Conservation (phyloP, 2,888 invertebrate species). For the Malthinus seriepunctatus region DNA sequence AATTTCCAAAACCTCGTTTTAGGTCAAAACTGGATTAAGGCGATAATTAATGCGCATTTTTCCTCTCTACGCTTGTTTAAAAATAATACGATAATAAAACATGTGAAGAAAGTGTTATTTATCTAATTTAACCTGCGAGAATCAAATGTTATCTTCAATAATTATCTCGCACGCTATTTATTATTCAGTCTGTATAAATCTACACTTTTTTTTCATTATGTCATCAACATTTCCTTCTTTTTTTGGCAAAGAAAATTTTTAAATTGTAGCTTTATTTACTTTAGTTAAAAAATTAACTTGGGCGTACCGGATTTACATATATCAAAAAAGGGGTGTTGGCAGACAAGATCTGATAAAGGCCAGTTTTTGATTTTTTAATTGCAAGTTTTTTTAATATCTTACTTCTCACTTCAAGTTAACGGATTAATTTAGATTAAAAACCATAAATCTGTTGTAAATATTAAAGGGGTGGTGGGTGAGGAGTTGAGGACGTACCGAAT, state of each 20-base stretch:
- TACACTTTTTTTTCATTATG: not conserved
- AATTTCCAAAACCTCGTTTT: too few relatives aligned
- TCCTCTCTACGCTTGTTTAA: not conserved
- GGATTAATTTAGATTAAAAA: too few relatives aligned
- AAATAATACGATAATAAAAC: slow-evolving; percentile 5
- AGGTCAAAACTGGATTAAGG: too few relatives aligned
- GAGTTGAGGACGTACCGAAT: too few relatives aligned
- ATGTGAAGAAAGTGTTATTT: slow-evolving; percentile 5
- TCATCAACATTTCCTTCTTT: not conserved
- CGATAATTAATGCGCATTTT: too few relatives aligned
- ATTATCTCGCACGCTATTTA: slow-evolving; percentile 15
- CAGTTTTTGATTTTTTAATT: too few relatives aligned
- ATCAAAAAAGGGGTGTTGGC: not conserved
- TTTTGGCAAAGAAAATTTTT: not conserved
- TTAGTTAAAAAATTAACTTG: not conserved
- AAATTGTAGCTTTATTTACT: not conserved
- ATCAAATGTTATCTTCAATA: slow-evolving; percentile 10
- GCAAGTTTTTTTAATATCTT: too few relatives aligned
- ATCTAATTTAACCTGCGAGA: slow-evolving; percentile 8
- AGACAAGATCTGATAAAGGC: not conserved
- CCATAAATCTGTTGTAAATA: too few relatives aligned
- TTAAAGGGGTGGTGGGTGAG: too few relatives aligned
- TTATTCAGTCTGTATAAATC: too few relatives aligned
- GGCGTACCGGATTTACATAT: not conserved
- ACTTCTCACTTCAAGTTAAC: too few relatives aligned